Evolutionary conservation across 1,140 invertebrate genomes (phyloP), one percentile per base, ranked within the genome.

Genomic region (Oryctes rhinoceros): DNA sequence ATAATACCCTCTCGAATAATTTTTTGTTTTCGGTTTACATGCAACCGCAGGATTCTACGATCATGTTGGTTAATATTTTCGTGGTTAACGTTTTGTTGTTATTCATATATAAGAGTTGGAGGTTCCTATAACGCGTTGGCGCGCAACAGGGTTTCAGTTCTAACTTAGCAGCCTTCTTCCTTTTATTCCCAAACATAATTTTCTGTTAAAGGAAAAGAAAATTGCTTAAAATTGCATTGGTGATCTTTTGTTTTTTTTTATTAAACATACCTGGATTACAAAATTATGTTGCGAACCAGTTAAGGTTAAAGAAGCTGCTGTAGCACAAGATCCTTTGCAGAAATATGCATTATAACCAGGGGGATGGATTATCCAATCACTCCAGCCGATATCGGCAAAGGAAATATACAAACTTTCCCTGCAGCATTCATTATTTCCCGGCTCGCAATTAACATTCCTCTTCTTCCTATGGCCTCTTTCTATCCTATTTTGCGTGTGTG

Each of bases 371-470:
- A 97, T 96, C 94, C 95, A 96, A 86, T 96, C 93, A 82, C 93
- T 92, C 96, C 95, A 97, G 62, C 95, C 95, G 59, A 97, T 93
- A 37, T 95, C 94, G 30, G 91, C 91, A 85, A 97, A 97, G 80
- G 92, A 94, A 15, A 97, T 93, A 83, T 94, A 93, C 0, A 97
- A 89, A 13, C 93, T 93, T 85, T 96, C 95, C 39, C 95, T 88
- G 84, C 96, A 97, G 86, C 96, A 97, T 83, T 95, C 94, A 59
- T 91, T 92, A 83, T 92, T 91, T 15, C 91, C 92, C 9, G 91
- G 90, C 0, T 89, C 87, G 84, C 95, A 96, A 83, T 95, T 93
- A 3, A 93, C 88, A 67, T 92, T 91, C 13, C 94, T 87, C 77
- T 92, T 92, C 0, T 89, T 90, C 0, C 94, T 89, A 62, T 91